Conservation (phyloP, 1,140 invertebrate species). For the Antheraea pernyi region DNA sequence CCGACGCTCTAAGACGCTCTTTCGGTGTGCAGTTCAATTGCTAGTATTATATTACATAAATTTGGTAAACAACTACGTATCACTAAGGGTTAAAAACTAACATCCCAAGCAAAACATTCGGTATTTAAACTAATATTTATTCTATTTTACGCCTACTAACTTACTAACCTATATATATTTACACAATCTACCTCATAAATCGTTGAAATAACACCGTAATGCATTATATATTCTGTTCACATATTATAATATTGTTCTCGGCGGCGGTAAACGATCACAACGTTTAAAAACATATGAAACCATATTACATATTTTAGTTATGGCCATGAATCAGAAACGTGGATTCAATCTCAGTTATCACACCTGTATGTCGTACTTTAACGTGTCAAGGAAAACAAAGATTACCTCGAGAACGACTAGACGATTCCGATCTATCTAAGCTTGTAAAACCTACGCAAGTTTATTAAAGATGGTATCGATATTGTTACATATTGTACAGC, state of each 20-base stretch:
- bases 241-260: neutral
- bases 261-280: neutral
- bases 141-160: neutral
- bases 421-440: neutral
- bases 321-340: neutral
- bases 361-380: neutral
- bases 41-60: too few relatives aligned
- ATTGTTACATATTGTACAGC: neutral
- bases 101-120: too few relatives aligned
- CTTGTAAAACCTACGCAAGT: neutral
- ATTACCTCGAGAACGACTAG: neutral
- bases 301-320: neutral
- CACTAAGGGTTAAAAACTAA: too few relatives aligned
- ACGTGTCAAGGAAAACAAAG: slow-evolving; percentile 1
- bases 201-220: neutral
- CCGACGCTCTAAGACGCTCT: too few relatives aligned
- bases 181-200: neutral
- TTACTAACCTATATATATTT: neutral
- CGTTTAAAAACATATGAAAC: neutral
- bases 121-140: neutral
- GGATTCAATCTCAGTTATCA: neutral
- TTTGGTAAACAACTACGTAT: too few relatives aligned
- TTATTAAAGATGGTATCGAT: slow-evolving; percentile 4
- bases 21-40: too few relatives aligned
- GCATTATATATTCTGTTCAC: neutral